Percentiles rank a stretch among this genome's conserved stretches.
These are phyloP conservation scores for Cuculus canorus DNA, from an alignment of 2,797 vertebrate species.

Conservation along the genomic window DNA sequence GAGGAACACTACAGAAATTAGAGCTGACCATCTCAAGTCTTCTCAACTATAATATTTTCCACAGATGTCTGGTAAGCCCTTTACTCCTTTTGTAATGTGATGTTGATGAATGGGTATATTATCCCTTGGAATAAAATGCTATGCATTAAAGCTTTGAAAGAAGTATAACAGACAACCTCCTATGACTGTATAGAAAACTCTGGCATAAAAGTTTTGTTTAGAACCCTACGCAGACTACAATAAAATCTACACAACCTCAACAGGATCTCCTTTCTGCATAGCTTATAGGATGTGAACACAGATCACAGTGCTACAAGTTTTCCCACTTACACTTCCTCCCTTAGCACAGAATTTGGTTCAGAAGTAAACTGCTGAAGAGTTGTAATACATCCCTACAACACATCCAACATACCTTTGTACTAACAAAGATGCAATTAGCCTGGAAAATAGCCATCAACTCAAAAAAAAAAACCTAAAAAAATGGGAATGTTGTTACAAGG, in stretches of 20 bases:
- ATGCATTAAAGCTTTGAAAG: not conserved
- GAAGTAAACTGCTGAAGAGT: not conserved
- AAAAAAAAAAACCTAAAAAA: not conserved
- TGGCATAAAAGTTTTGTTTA: not conserved
- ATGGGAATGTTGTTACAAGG: not conserved
- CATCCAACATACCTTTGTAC: not conserved
- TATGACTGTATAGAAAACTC: not conserved
- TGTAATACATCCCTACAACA: not conserved
- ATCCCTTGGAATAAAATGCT: not conserved
- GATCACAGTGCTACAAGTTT: not conserved
- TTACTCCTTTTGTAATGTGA: not conserved
- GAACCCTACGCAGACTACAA: not conserved
- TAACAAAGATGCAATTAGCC: not conserved
- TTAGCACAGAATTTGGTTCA: not conserved
- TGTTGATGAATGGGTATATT: not conserved
- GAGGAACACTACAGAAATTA: not conserved
- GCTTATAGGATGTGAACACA: not conserved
- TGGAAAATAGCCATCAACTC: not conserved
- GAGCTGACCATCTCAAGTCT: not conserved
- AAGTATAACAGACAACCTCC: not conserved
- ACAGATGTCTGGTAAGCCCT: not conserved
- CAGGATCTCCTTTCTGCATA: not conserved
- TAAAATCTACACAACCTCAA: not conserved
- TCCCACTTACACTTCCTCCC: not conserved
- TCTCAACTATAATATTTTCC: not conserved